A percentile compares a stretch with the other conserved stretches of the same genome.
These are phyloP conservation scores for Periplaneta americana DNA, from an alignment of 1,140 invertebrate genomes.

Conservation along the genomic window DNA sequence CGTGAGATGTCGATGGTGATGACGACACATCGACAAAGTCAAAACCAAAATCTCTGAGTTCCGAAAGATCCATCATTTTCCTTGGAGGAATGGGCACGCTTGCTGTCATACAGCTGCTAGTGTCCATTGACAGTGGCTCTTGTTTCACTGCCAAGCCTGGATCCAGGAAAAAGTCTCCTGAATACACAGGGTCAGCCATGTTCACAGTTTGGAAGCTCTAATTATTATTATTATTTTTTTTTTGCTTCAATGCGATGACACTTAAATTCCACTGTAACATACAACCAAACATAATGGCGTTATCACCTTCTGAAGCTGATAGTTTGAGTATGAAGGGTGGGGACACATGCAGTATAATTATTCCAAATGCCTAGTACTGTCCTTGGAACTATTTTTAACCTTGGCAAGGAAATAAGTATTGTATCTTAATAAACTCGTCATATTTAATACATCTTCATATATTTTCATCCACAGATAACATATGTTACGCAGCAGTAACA, in stretches of 20 bases:
- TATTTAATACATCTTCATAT: background rate
- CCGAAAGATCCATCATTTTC: slow-evolving; percentile 33
- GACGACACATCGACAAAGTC: slow-evolving; percentile 32
- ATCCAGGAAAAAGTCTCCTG: slow-evolving; percentile 48
- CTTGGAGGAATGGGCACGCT: slow-evolving; percentile 23
- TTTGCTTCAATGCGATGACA: background rate
- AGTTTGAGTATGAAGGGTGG: no score
- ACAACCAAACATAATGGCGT: background rate
- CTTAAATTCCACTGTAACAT: background rate
- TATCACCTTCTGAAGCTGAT: no score
- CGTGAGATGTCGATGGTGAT: slow-evolving; percentile 2
- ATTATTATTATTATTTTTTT: background rate
- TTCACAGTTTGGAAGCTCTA: slow-evolving; percentile 8
- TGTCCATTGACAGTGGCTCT: slow-evolving; percentile 35
- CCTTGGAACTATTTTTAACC: background rate
- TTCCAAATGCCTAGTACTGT: background rate
- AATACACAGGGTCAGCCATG: slow-evolving; percentile 48
- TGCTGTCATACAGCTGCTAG: slow-evolving; percentile 17
- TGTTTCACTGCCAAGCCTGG: slow-evolving; percentile 45
- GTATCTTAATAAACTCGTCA: background rate
- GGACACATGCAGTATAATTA: background rate
- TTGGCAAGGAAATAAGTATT: background rate
- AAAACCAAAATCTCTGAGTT: slow-evolving; percentile 40
- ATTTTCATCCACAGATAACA: background rate
- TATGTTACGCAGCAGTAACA: background rate